Base-by-base conservation (phyloP, 2,797 vertebrate genomes). In the Philypnodon macrostomus region DNA sequence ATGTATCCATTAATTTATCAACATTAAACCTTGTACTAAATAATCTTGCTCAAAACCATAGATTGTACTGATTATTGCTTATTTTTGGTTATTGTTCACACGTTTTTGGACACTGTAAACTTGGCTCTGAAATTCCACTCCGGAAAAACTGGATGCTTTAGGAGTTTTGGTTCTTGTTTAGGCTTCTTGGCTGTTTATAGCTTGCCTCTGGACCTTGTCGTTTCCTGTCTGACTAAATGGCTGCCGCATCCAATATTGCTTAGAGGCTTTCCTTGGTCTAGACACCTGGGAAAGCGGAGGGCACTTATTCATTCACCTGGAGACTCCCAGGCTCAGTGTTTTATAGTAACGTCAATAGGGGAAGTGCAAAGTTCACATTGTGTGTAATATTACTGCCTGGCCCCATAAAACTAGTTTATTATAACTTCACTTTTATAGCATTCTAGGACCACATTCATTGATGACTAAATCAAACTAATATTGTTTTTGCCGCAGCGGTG, bases 91-190 rank as follows among this genome's bases (percentile, higher is more conserved):
- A 6, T 27, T 6, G 26, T 27, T 27, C 26, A 27, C 26, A 2
- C 1, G 11, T 39, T 1, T 5, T 29, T 37, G 7, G 13, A 36
- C 31, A 1, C 0, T 29, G 4, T 19, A 34, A 34, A 49, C 34
- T 15, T 51, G 85, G 75, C 83, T 90, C 81, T 89, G 85, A 90
- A 85, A 63, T 61, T 51, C 63, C 29, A 75, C 83, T 83, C 83
- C 77, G 86, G 85, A 88, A 83, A 88, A 84, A 13, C 61, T 76
- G 87, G 84, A 88, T 90, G 86, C 91, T 89, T 87, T 88, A 67
- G 68, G 89, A 86, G 90, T 85, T 86, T 53, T 83, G 79, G 86
- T 88, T 91, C 79, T 75, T 89, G 87, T 91, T 92, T 92, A 50
- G 52, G 2, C 33, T 76, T 89, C 90, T 84, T 87, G 67, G 75